Conservation (phyloP, 92 coral and sea anemone genomes). For the Siderastrea radians region DNA sequence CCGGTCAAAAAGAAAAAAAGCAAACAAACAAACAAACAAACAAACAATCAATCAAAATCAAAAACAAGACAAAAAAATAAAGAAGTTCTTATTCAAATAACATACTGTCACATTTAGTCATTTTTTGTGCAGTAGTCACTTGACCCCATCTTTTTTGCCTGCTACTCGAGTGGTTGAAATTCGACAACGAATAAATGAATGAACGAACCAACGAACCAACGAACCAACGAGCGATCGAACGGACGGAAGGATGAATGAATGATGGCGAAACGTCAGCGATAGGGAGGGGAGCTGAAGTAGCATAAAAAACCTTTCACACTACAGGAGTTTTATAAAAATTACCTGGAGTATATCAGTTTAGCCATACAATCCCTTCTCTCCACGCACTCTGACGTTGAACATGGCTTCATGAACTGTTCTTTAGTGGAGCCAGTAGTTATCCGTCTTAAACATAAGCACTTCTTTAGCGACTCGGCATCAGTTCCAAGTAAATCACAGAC, state of each 20-base stretch:
- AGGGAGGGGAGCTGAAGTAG: too few species aligned
- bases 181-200: not conserved
- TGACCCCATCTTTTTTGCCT: not conserved
- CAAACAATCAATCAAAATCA: too few species aligned
- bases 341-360: conserved; percentile 82
- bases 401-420: conserved; percentile 83
- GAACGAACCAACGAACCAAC: too few species aligned
- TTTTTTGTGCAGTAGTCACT: too few species aligned
- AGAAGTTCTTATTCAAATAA: too few species aligned
- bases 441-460: conserved; percentile 67
- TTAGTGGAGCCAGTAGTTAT: conserved; percentile 77
- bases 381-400: conserved; percentile 61
- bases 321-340: not conserved
- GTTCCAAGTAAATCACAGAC: conserved; percentile 58
- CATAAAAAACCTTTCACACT: not conserved
- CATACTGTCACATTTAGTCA: too few species aligned
- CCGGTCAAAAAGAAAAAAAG: too few species aligned
- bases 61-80: too few species aligned
- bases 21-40: too few species aligned
- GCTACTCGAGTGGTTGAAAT: not conserved
- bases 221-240: too few species aligned
- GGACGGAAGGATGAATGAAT: too few species aligned
- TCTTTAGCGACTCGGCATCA: conserved; percentile 42
- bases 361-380: conserved; percentile 84
- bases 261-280: too few species aligned